phyloP scores from a whole-genome alignment of 2,888 invertebrate genomes.

The Orthosia gothica region DNA sequence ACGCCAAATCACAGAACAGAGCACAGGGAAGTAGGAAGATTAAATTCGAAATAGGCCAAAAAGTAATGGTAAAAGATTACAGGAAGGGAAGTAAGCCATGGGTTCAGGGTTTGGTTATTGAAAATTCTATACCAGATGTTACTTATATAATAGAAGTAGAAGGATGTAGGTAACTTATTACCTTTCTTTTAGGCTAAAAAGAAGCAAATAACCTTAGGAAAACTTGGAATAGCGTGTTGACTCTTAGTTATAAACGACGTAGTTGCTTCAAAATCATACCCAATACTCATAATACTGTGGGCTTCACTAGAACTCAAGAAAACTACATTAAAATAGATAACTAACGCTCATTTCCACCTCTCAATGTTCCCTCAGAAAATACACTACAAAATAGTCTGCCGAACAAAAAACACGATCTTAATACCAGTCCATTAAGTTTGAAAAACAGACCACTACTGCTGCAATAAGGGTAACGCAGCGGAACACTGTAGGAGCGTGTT shows the following conservation, averaged over 20 bases:
- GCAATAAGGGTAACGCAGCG: conserved; percentile 44
- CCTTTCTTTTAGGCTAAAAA: background rate
- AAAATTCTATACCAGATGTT: no score
- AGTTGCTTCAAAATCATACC: background rate
- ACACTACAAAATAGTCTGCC: background rate
- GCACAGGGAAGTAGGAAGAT: no score
- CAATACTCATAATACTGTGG: background rate
- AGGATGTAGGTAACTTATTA: background rate
- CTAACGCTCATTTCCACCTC: background rate
- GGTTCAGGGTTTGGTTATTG: no score
- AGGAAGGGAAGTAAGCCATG: no score
- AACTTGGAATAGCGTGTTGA: background rate
- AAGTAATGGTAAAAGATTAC: no score
- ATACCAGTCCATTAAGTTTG: conserved; percentile 39
- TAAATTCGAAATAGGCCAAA: no score
- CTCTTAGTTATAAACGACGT: background rate
- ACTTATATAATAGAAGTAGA: no score
- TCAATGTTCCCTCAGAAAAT: conserved; percentile 5
- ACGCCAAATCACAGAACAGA: no score
- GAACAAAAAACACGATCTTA: conserved; percentile 24
- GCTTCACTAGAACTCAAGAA: background rate
- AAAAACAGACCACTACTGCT: conserved; percentile 34
- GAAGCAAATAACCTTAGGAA: background rate
- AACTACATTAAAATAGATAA: conserved; percentile 3
- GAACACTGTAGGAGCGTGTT: conserved; percentile 40